Evolutionary conservation across 2,113 vertebrate species (phyloP).

Genomic region (Leucosticte australis): DNA sequence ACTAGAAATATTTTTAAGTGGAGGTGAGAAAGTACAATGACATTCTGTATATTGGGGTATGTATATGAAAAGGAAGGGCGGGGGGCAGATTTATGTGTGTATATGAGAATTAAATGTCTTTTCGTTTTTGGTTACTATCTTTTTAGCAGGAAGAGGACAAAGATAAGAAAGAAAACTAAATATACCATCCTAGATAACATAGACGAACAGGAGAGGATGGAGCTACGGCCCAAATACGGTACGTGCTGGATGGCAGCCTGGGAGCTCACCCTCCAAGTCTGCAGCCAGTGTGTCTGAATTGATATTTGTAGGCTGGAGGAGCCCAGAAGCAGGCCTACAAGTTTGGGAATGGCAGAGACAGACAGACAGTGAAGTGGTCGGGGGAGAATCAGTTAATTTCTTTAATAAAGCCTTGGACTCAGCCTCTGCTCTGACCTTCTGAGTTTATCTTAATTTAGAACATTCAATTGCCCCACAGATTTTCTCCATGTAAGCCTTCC

Average conservation of each 20-base stretch:
- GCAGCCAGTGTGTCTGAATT: neutral
- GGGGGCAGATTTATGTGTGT: neutral
- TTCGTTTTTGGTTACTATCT: neutral
- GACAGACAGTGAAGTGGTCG: neutral
- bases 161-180: slow-evolving; percentile 87
- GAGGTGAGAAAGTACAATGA: neutral
- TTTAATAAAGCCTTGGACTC: neutral
- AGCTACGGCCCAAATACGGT: slow-evolving; percentile 88
- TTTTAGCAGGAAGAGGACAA: slow-evolving; percentile 80
- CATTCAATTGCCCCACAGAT: neutral
- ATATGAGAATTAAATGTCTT: neutral
- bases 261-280: neutral
- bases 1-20: neutral
- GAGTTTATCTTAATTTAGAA: neutral
- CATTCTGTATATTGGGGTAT: neutral
- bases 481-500: neutral
- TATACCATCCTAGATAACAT: slow-evolving; percentile 90
- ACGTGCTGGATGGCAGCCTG: neutral
- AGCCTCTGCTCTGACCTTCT: neutral
- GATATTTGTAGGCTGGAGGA: neutral
- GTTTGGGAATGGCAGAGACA: neutral
- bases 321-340: neutral
- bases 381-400: neutral
- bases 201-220: slow-evolving; percentile 91
- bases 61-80: neutral